Evolutionary conservation across 2,113 vertebrate species (phyloP), one percentile per base, ranked within the genome.

Genomic region (Fulmarus glacialis): DNA sequence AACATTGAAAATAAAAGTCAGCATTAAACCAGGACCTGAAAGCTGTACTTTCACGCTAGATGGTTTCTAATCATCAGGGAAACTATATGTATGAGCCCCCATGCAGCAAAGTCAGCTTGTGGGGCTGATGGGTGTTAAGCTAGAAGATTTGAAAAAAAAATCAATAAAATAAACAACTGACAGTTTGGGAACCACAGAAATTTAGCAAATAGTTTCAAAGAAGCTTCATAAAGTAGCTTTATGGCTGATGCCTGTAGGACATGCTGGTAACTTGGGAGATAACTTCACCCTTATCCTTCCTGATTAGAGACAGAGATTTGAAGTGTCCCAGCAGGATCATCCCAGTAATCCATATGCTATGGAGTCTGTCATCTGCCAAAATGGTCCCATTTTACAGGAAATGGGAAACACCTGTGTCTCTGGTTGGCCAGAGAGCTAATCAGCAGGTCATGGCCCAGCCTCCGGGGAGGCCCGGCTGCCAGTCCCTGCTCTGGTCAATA

Each of bases 221-320:
- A 21, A 70, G 3, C 68, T 50, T 77, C 63, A 50, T 30, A 81
- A 94, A 14, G 2, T 58, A 36, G 9, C 27, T 14, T 72, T 67
- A 36, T 3, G 2, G 21, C 30, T 68, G 24, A 45, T 40, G 53
- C 0, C 0, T 12, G 5, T 22, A 75, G 11, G 7, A 34, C 15
- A 42, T 23, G 10, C 10, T 45, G 24, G 22, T n/a, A 55, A 63
- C 19, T 26, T 23, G 2, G 34, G 10, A 77, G 7, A 6, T 36
- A 81, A 72, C 4, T 45, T 63, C 38, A 63, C 4, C 16, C 4
- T 72, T 78, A 55, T 21, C 30, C 19, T 78, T 38, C 47, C 19
- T 45, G 19, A 32, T 68, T 47, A 68, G 14, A 68, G 24, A 48
- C 36, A 75, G 52, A 52, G 17, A 55, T 53, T 22, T 6, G 12